These are phyloP conservation scores for Machaerirhynchus nigripectus DNA, from an alignment of 2,113 vertebrate genomes.

Conservation along the genomic window DNA sequence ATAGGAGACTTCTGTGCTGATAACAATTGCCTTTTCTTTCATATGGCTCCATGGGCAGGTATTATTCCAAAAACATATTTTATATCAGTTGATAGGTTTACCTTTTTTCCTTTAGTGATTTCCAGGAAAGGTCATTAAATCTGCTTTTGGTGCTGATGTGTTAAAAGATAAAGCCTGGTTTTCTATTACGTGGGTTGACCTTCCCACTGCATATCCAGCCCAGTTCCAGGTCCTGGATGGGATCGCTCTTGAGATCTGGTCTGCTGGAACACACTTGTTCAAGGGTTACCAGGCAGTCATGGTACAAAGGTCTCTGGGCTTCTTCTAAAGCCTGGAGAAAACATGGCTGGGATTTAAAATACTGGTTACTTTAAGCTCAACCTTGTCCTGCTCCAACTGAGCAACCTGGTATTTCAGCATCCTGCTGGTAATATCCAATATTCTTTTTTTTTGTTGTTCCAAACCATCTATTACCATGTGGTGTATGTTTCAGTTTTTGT, in stretches of 20 bases:
- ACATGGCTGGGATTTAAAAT: background rate
- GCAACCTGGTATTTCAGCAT: background rate
- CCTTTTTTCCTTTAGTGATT: background rate
- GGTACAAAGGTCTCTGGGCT: background rate
- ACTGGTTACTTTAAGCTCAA: background rate
- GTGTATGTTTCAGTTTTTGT: background rate
- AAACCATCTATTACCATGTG: background rate
- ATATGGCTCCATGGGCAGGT: background rate
- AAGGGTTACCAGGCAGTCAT: background rate
- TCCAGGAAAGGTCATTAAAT: background rate
- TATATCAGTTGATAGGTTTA: background rate
- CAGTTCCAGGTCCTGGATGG: background rate
- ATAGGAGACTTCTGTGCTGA: background rate
- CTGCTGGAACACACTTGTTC: background rate
- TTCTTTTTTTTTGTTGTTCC: background rate
- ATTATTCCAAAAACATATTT: background rate
- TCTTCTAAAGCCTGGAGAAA: background rate
- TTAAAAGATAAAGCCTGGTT: background rate
- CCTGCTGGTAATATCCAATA: background rate
- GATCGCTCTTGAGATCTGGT: accelerated
- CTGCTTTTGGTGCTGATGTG: background rate
- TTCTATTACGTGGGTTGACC: background rate
- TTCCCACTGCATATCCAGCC: background rate
- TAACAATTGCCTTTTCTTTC: background rate
- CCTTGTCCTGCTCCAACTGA: background rate